Evolutionary conservation across 2,113 vertebrate species (phyloP).

Genomic region (Onychostruthus taczanowskii): DNA sequence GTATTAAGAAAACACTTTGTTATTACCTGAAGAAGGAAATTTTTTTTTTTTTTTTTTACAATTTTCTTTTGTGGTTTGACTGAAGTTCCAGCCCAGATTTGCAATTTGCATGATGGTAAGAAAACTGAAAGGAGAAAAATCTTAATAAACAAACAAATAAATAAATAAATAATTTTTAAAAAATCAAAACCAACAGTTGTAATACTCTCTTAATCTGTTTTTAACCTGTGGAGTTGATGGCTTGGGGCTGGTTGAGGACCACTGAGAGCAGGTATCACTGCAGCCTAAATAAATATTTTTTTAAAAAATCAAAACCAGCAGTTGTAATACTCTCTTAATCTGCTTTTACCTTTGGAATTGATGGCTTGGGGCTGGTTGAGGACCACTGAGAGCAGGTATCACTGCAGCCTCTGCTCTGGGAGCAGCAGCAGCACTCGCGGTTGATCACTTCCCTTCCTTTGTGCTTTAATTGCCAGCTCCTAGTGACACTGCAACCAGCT

Average conservation of each 20-base stretch:
- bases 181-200: neutral
- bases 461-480: neutral
- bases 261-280: neutral
- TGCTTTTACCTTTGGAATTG: neutral
- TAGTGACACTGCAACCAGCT: slow-evolving; percentile 11
- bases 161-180: no score
- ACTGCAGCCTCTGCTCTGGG: neutral
- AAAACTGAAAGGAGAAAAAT: neutral
- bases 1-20: neutral
- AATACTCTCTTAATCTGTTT: neutral
- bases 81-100: neutral
- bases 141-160: neutral
- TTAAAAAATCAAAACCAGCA: neutral
- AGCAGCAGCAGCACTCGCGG: neutral
- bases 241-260: no score
- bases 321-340: neutral
- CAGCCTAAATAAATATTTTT: no score
- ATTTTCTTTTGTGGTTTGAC: neutral
- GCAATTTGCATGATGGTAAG: neutral
- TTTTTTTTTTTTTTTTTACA: accelerated
- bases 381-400: neutral
- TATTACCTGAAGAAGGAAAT: neutral
- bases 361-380: neutral
- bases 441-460: neutral
- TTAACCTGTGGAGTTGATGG: neutral